Percentiles rank a stretch among this genome's conserved stretches.
These are phyloP conservation scores for Aporrectodea caliginosa DNA, from an alignment of 1,140 invertebrate genomes.

Conservation along the genomic window DNA sequence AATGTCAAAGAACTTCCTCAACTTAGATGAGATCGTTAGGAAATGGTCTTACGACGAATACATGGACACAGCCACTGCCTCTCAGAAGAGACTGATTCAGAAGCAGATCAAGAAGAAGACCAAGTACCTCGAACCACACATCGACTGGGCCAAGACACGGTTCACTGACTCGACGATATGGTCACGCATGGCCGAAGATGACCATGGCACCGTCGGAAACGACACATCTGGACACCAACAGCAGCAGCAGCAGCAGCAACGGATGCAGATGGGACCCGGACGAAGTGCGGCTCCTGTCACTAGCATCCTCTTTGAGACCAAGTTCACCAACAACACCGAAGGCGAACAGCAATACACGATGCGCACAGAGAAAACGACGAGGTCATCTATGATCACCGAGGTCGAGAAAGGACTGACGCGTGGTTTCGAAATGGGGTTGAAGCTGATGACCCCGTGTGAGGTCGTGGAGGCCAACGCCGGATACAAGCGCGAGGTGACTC, in stretches of 20 bases:
- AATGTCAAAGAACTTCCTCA: constrained; percentile 40
- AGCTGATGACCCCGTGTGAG: constrained; percentile 57
- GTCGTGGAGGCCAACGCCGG: constrained; percentile 56
- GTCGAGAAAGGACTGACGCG: constrained; percentile 56
- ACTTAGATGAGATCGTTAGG: constrained; percentile 53
- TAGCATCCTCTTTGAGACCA: neutral
- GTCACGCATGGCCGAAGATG: neutral
- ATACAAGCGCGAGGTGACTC: constrained; percentile 57
- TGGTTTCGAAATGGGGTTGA: constrained; percentile 56
- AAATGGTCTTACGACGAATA: constrained; percentile 56
- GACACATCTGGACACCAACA: neutral
- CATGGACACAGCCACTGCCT: constrained; percentile 41
- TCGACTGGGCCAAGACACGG: constrained; percentile 54
- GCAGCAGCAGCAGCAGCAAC: neutral
- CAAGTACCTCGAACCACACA: constrained; percentile 46
- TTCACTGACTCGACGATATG: constrained; percentile 39
- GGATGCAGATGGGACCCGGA: neutral
- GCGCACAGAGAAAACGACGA: constrained; percentile 57
- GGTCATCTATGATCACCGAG: constrained; percentile 48
- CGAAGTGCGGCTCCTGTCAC: neutral
- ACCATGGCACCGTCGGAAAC: neutral
- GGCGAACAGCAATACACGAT: constrained; percentile 57
- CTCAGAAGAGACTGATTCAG: neutral
- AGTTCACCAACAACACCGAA: constrained; percentile 29
- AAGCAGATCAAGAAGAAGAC: constrained; percentile 47